Percentiles rank a stretch among this genome's conserved stretches.
phyloP scores from a whole-genome alignment of 2,888 invertebrate species.

The Steinernema carpocapsae region DNA sequence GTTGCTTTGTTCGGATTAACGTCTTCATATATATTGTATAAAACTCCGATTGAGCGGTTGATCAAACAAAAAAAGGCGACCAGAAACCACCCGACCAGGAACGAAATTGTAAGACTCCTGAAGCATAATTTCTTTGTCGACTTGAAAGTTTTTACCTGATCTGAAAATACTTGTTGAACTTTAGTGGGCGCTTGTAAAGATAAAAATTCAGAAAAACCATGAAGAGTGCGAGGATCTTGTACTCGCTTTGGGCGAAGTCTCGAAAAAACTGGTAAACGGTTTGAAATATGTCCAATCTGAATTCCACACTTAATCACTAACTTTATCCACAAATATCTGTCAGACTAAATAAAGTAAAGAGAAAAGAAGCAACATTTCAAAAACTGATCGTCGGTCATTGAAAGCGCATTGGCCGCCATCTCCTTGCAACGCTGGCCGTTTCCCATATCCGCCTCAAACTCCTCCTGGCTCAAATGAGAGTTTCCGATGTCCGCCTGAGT shows the following conservation, averaged over 20 bases:
- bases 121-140: too few relatives aligned
- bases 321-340: too few relatives aligned
- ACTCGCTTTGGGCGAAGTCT: neutral
- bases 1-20: too few relatives aligned
- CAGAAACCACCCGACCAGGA: neutral
- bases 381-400: too few relatives aligned
- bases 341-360: too few relatives aligned
- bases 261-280: neutral
- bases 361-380: too few relatives aligned
- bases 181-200: neutral
- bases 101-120: neutral
- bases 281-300: neutral
- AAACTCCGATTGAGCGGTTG: neutral
- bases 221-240: slow-evolving; percentile 8
- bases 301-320: too few relatives aligned
- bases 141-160: neutral
- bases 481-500: too few relatives aligned
- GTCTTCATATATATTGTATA: neutral
- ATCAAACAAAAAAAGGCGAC: neutral
- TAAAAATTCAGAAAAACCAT: neutral
- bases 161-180: neutral
- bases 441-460: too few relatives aligned
- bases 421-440: too few relatives aligned
- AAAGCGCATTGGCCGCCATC: too few relatives aligned
- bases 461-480: too few relatives aligned